These are phyloP conservation scores for Calameuta pallipes DNA, from an alignment of 2,888 invertebrate species.

Conservation along the genomic window DNA sequence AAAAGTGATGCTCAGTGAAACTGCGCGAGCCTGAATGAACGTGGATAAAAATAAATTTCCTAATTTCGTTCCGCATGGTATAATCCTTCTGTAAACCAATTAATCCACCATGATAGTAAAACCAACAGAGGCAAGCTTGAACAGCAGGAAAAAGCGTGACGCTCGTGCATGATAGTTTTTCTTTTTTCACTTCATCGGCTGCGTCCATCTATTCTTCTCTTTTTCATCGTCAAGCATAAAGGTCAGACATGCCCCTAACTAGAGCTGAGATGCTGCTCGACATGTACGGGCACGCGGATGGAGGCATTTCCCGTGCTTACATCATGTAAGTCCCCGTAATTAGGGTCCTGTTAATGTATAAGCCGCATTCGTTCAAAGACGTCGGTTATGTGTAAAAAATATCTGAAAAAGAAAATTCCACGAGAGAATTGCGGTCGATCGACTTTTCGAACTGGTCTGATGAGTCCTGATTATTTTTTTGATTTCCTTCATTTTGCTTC, in stretches of 20 bases:
- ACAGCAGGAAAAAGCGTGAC: not conserved
- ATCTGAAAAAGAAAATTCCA: not conserved
- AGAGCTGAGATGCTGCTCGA: constrained; percentile 48
- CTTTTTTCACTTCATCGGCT: not conserved
- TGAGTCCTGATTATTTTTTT: not conserved
- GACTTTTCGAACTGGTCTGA: not conserved
- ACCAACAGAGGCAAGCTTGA: not conserved
- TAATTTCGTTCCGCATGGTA: not conserved
- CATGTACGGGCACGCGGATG: constrained; percentile 46
- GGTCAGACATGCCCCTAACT: constrained; percentile 40
- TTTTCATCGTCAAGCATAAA: not conserved
- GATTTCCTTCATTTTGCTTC: not conserved
- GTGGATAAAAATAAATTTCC: not conserved
- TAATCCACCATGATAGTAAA: not conserved
- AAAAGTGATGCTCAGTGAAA: not conserved
- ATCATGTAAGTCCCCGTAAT: constrained; percentile 43
- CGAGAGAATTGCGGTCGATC: not conserved
- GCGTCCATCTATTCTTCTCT: not conserved
- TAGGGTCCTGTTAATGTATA: constrained; percentile 4
- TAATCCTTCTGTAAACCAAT: not conserved
- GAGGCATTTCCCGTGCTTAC: constrained; percentile 48
- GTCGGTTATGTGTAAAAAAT: not conserved
- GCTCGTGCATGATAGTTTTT: not conserved
- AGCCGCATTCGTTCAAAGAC: not conserved
- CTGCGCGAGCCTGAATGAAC: not conserved